Conservation (phyloP, 2,113 vertebrate species). For the Phyllostomus discolor region DNA sequence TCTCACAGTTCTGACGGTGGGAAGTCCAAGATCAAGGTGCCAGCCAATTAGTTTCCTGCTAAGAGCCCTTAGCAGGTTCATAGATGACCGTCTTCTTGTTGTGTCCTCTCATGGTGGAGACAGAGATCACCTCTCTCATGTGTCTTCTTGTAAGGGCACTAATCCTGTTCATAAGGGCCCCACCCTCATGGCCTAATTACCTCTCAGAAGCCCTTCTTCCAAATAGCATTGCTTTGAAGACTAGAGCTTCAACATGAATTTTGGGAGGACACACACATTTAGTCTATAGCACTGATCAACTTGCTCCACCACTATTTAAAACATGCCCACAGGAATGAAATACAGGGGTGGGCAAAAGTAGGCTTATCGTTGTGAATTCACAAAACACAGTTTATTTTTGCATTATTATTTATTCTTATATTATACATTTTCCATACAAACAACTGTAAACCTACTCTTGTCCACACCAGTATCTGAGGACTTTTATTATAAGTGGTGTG, state of each 20-base stretch:
- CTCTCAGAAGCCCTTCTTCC: neutral
- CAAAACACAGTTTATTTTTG: too few species aligned
- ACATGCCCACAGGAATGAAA: neutral
- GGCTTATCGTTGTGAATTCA: too few species aligned
- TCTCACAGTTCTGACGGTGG: neutral
- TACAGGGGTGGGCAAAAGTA: neutral
- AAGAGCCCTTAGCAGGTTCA: neutral
- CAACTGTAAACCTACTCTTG: too few species aligned
- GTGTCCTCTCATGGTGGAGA: rapidly evolving
- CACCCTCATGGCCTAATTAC: too few species aligned
- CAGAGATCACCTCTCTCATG: neutral
- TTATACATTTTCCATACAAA: too few species aligned
- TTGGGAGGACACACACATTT: neutral
- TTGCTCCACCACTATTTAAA: neutral
- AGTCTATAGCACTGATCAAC: neutral
- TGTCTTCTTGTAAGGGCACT: neutral
- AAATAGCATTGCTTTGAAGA: neutral
- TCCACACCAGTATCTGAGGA: neutral
- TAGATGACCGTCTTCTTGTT: neutral
- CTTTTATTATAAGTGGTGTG: neutral
- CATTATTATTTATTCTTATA: too few species aligned
- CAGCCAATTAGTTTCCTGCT: rapidly evolving
- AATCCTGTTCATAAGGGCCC: neutral
- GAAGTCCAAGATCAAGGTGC: neutral
- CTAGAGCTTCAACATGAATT: neutral